Evolutionary conservation across 2,797 vertebrate species (phyloP).

Genomic region (Knipowitschia caucasica): DNA sequence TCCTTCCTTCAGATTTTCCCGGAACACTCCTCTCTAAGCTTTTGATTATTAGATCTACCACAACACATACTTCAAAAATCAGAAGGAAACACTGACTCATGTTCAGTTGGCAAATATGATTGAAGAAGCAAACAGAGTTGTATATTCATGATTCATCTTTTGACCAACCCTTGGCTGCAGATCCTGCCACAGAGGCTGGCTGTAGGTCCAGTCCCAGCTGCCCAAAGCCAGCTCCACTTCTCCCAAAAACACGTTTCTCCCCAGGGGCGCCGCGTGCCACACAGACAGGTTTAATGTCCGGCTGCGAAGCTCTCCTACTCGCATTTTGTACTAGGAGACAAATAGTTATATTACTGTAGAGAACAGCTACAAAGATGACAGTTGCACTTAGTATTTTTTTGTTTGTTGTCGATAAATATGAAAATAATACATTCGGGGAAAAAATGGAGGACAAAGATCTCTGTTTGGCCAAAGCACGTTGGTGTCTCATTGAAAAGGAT

Average conservation of each 20-base stretch:
- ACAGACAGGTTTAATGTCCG: conserved; percentile 90
- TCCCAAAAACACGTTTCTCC: conserved; percentile 90
- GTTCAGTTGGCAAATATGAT: neutral
- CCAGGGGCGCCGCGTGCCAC: conserved; percentile 88
- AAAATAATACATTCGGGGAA: too few relatives aligned
- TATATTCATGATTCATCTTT: neutral
- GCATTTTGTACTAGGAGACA: conserved; percentile 82
- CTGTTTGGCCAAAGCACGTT: too few relatives aligned
- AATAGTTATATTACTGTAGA: neutral
- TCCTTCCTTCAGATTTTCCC: conserved; percentile 47
- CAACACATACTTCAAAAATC: conserved; percentile 20
- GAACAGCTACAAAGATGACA: neutral
- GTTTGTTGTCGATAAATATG: too few relatives aligned
- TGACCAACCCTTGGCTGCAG: conserved; percentile 85
- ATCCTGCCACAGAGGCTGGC: conserved; percentile 79
- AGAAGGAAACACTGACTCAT: conserved; percentile 18
- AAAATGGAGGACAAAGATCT: too few relatives aligned
- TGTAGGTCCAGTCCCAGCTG: conserved; percentile 86
- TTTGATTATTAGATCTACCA: conserved; percentile 26
- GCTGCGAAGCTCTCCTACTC: conserved; percentile 77
- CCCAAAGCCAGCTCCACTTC: conserved; percentile 86
- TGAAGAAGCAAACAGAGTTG: conserved; percentile 6
- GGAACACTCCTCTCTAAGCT: conserved; percentile 30
- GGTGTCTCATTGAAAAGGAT: too few relatives aligned
- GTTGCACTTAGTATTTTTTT: too few relatives aligned